Conservation (phyloP, 2,888 invertebrate genomes). For the Rhingia rostrata region DNA sequence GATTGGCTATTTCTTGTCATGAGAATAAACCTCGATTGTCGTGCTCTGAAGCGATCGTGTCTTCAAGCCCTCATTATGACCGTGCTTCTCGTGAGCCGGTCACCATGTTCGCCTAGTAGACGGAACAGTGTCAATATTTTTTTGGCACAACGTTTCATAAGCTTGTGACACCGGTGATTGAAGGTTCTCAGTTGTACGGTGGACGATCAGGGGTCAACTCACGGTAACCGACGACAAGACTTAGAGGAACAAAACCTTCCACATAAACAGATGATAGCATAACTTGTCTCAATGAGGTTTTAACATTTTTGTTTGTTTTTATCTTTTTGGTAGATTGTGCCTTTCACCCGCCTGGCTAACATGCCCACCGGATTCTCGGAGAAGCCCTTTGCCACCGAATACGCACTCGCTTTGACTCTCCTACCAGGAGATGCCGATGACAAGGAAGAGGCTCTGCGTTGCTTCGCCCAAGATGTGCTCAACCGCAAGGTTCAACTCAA, state of each 20-base stretch:
- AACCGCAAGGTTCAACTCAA: slow-evolving; percentile 92
- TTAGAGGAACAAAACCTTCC: slow-evolving; percentile 29
- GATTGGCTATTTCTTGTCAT: slow-evolving; percentile 76
- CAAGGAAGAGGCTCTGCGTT: slow-evolving; percentile 88
- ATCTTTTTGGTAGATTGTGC: slow-evolving; percentile 84
- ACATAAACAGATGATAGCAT: not conserved
- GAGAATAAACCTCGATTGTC: slow-evolving; percentile 78
- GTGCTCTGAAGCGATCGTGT: slow-evolving; percentile 30
- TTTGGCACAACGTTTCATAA: slow-evolving; percentile 76
- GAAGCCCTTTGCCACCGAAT: slow-evolving; percentile 93
- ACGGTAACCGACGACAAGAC: slow-evolving; percentile 60
- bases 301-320: slow-evolving; percentile 12
- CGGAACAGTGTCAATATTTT: slow-evolving; percentile 78
- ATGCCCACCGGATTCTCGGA: slow-evolving; percentile 92
- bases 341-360: slow-evolving; percentile 89
- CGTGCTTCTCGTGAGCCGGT: slow-evolving; percentile 24
- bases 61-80: no score
- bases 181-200: slow-evolving; percentile 66
- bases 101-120: slow-evolving; percentile 22
- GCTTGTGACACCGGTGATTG: slow-evolving; percentile 37
- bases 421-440: slow-evolving; percentile 95
- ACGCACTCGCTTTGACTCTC: slow-evolving; percentile 91
- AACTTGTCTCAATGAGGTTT: not conserved
- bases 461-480: slow-evolving; percentile 86
- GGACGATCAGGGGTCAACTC: slow-evolving; percentile 77